A percentile compares a stretch with the other conserved stretches of the same genome.
phyloP scores from a whole-genome alignment of 2,888 invertebrate genomes.

The Megamerina dolium region DNA sequence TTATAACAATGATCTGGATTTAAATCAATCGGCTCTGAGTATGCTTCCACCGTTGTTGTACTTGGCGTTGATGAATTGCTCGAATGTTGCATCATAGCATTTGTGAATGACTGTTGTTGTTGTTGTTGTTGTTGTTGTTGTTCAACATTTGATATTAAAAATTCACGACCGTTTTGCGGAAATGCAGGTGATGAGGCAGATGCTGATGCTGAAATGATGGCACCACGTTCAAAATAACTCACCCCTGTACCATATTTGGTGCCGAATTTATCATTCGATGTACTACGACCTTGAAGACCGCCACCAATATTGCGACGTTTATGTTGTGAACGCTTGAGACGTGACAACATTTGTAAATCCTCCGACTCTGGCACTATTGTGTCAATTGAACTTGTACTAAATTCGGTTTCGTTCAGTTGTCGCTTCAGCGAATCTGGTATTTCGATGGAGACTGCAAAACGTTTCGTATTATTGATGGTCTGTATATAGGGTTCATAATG shows the following conservation, averaged over 20 bases:
- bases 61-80: conserved; percentile 28
- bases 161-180: conserved; percentile 40
- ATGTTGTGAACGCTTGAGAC: conserved; percentile 39
- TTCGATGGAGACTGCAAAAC: conserved; percentile 44
- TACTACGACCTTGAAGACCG: conserved; percentile 23
- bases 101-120: too few species aligned
- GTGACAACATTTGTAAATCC: conserved; percentile 25
- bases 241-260: conserved; percentile 27
- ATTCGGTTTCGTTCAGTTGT: conserved; percentile 24
- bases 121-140: conserved; percentile 18
- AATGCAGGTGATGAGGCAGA: too few species aligned
- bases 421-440: conserved; percentile 43
- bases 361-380: conserved; percentile 16
- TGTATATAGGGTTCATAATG: conserved; percentile 41
- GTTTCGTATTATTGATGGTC: conserved; percentile 42
- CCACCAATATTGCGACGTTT: conserved; percentile 35
- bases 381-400: not conserved
- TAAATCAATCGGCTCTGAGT: conserved; percentile 43
- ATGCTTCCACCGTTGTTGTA: conserved; percentile 32
- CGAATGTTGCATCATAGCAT: conserved; percentile 24
- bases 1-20: conserved; percentile 47
- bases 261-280: conserved; percentile 23
- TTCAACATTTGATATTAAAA: conserved; percentile 32
- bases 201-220: conserved; percentile 31
- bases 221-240: conserved; percentile 35